Conservation (phyloP, 2,797 vertebrate species). For the Hirundo rustica region DNA sequence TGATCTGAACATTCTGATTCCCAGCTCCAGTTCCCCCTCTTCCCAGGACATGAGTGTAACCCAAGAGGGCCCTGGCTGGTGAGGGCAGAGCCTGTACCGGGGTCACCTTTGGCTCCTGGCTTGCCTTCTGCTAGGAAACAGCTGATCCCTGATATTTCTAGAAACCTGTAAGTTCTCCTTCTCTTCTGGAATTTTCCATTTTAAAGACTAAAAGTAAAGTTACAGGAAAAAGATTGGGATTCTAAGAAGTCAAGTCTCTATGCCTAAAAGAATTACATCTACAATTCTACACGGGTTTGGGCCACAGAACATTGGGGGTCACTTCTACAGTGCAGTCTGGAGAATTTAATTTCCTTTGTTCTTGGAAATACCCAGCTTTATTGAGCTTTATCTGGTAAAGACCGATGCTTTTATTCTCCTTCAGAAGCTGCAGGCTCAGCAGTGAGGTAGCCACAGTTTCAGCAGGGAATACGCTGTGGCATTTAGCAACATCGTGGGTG, state of each 20-base stretch:
- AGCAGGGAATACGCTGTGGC: not conserved
- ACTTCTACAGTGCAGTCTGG: not conserved
- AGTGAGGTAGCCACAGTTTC: not conserved
- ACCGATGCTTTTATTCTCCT: not conserved
- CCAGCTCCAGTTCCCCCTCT: not conserved
- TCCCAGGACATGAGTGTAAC: not conserved
- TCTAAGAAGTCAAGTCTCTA: not conserved
- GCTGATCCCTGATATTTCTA: not conserved
- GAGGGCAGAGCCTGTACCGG: not conserved
- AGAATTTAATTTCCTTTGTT: constrained; percentile 3
- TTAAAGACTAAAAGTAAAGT: not conserved
- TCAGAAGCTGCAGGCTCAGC: not conserved
- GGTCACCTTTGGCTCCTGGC: not conserved
- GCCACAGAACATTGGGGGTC: not conserved
- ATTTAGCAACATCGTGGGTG: not conserved
- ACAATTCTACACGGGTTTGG: fast-evolving
- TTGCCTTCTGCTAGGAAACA: not conserved
- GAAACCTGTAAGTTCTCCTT: not conserved
- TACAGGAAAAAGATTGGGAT: not conserved
- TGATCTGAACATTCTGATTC: not conserved
- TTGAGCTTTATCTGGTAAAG: not conserved
- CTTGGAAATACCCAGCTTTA: not conserved
- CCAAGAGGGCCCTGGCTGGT: not conserved
- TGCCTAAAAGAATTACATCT: not conserved
- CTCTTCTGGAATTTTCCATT: not conserved